phyloP scores from a whole-genome alignment of 1,140 invertebrate genomes.

The Sesamia nonagrioides region DNA sequence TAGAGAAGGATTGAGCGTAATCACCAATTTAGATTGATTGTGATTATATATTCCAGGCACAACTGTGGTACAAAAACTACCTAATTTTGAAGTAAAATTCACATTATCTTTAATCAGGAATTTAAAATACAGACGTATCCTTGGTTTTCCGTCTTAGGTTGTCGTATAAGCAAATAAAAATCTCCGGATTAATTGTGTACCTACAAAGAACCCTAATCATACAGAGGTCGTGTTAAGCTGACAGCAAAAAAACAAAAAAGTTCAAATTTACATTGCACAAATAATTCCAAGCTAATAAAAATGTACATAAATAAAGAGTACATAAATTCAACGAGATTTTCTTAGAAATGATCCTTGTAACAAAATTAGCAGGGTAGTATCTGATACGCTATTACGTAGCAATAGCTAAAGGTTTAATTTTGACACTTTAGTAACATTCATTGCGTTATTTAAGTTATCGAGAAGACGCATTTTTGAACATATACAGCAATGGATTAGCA shows the following conservation, averaged over 20 bases:
- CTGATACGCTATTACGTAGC: too few species aligned
- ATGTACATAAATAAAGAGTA: neutral
- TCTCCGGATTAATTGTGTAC: too few species aligned
- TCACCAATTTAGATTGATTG: neutral
- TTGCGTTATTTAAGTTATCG: too few species aligned
- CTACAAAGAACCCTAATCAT: neutral
- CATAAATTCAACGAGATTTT: neutral
- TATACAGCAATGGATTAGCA: too few species aligned
- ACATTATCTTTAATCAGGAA: neutral
- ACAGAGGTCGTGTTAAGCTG: neutral
- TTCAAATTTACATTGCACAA: neutral
- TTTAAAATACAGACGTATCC: neutral
- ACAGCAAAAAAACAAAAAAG: neutral
- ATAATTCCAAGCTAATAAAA: neutral
- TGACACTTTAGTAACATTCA: too few species aligned
- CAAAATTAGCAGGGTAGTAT: neutral
- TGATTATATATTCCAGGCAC: slow-evolving; percentile 1
- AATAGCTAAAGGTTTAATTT: too few species aligned
- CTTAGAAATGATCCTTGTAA: neutral
- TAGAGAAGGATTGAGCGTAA: too few species aligned
- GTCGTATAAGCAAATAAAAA: neutral
- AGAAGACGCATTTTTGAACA: too few species aligned
- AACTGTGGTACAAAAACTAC: neutral
- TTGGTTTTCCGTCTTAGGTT: neutral
- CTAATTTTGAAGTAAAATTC: too few species aligned